Evolutionary conservation across 2,888 invertebrate species (phyloP).

Genomic region (Hypolimnas misippus): DNA sequence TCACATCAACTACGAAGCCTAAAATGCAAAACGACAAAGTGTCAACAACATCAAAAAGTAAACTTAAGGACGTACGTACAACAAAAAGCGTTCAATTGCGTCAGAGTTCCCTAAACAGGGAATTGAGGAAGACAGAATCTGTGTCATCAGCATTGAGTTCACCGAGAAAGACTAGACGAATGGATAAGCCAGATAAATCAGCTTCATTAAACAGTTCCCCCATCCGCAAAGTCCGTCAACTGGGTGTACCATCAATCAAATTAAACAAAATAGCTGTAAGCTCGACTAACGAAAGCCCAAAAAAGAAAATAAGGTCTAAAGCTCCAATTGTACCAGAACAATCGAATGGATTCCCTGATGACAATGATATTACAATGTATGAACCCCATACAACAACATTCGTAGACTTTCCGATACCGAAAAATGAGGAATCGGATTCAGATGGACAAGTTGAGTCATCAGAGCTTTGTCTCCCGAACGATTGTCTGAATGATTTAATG

Average conservation of each 20-base stretch:
- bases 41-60: slow-evolving; percentile 60
- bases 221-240: slow-evolving; percentile 75
- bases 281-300: slow-evolving; percentile 72
- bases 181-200: slow-evolving; percentile 76
- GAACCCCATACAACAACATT: slow-evolving; percentile 77
- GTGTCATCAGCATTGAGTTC: slow-evolving; percentile 71
- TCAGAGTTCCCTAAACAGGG: slow-evolving; percentile 75
- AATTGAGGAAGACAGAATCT: slow-evolving; percentile 65
- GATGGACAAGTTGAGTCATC: slow-evolving; percentile 73
- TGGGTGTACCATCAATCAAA: slow-evolving; percentile 65
- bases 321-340: slow-evolving; percentile 59
- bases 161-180: slow-evolving; percentile 74
- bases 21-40: slow-evolving; percentile 65
- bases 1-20: slow-evolving; percentile 61
- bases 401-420: slow-evolving; percentile 65
- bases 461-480: slow-evolving; percentile 73
- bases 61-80: slow-evolving; percentile 64
- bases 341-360: slow-evolving; percentile 60
- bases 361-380: slow-evolving; percentile 79
- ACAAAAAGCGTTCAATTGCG: slow-evolving; percentile 68
- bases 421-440: slow-evolving; percentile 75
- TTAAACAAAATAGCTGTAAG: slow-evolving; percentile 59
- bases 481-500: slow-evolving; percentile 77
- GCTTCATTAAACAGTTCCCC: slow-evolving; percentile 78
- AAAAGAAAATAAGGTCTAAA: slow-evolving; percentile 68